Percentiles rank a stretch among this genome's conserved stretches.
phyloP scores from a whole-genome alignment of 2,113 vertebrate genomes.

The Forbesichthys agassizii region DNA sequence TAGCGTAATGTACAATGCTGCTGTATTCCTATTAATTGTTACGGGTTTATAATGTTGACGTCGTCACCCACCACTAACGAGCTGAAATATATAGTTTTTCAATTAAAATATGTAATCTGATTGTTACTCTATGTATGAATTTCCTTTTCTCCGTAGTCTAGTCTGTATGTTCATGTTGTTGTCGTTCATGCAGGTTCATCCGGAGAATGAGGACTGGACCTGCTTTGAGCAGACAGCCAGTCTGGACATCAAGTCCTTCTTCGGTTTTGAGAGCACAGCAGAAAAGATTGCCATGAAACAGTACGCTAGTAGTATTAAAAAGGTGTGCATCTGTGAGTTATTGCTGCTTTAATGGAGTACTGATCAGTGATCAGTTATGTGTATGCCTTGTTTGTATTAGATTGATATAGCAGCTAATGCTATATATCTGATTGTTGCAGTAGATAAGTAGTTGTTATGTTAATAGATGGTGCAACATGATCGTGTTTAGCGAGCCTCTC shows the following conservation, averaged over 20 bases:
- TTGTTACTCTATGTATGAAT: neutral
- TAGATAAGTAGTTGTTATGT: too few relatives aligned
- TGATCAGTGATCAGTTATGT: neutral
- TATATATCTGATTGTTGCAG: neutral
- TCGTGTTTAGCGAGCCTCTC: neutral
- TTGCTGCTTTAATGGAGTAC: neutral
- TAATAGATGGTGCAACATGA: too few relatives aligned
- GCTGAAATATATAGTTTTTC: neutral
- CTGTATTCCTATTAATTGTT: too few relatives aligned
- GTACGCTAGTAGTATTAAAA: conserved; percentile 94
- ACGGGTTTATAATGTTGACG: too few relatives aligned
- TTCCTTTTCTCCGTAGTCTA: neutral
- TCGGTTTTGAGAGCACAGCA: conserved; percentile 95
- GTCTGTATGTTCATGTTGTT: neutral
- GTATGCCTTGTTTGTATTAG: neutral
- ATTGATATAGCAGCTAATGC: neutral
- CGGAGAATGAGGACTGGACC: conserved; percentile 96
- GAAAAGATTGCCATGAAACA: conserved; percentile 98
- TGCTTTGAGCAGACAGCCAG: conserved; percentile 96
- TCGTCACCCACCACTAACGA: too few relatives aligned
- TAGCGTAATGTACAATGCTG: too few relatives aligned
- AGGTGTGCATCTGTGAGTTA: conserved; percentile 75
- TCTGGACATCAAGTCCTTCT: conserved; percentile 97
- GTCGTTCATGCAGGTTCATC: conserved; percentile 84
- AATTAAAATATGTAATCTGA: neutral